phyloP scores from a whole-genome alignment of 2,797 vertebrate species.

The Artibeus lituratus region DNA sequence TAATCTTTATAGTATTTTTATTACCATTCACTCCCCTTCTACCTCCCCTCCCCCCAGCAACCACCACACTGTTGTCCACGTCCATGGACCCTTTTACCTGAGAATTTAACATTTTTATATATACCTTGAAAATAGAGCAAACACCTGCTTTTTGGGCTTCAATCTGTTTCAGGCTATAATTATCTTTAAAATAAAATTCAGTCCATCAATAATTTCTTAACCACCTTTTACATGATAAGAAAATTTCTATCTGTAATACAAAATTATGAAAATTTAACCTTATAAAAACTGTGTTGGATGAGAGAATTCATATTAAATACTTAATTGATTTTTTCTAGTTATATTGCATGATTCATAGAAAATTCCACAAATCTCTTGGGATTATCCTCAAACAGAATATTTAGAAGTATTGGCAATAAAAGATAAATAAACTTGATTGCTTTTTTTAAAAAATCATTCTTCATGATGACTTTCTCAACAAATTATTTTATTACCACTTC shows the following conservation, averaged over 20 bases:
- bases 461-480: background rate
- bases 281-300: background rate
- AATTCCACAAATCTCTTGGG: background rate
- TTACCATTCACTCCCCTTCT: too few species aligned
- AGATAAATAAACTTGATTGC: background rate
- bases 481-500: background rate
- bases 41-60: too few species aligned
- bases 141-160: background rate
- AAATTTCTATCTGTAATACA: background rate
- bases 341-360: background rate
- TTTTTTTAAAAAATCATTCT: background rate
- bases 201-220: background rate
- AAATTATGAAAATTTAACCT: background rate
- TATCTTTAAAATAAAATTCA: background rate
- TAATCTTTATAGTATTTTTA: too few species aligned
- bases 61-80: too few species aligned
- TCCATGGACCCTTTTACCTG: too few species aligned
- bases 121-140: background rate
- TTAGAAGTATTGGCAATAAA: background rate
- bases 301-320: background rate
- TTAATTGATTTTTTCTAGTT: background rate
- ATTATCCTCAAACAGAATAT: background rate
- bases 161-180: background rate
- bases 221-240: background rate
- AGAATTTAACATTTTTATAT: background rate